These are phyloP conservation scores for Lycocorax pyrrhopterus DNA, from an alignment of 2,113 vertebrate species.

Conservation along the genomic window DNA sequence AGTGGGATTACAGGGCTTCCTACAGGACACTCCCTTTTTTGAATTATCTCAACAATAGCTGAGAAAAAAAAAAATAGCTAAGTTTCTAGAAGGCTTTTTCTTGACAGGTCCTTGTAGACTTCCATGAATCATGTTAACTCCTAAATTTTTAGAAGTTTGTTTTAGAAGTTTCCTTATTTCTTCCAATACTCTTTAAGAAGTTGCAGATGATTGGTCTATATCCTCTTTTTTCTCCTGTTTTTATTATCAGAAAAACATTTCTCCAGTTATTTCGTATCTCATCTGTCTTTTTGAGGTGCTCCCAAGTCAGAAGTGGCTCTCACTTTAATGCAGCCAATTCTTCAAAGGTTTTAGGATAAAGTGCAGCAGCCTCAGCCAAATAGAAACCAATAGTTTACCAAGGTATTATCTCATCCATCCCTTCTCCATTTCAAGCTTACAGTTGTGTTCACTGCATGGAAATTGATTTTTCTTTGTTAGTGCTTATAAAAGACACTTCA, in stretches of 20 bases:
- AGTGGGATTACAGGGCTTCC: neutral
- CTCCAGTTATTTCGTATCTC: neutral
- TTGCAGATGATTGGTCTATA: neutral
- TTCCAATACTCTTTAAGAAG: neutral
- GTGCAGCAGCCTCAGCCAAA: accelerated
- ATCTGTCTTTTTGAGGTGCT: neutral
- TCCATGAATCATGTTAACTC: neutral
- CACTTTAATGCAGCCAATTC: neutral
- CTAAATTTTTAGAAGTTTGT: neutral
- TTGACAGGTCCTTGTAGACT: neutral
- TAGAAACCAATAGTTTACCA: neutral
- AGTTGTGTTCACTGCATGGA: neutral
- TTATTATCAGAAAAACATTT: neutral
- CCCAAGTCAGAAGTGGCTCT: neutral
- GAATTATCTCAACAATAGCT: neutral
- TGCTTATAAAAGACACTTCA: neutral
- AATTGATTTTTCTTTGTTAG: neutral
- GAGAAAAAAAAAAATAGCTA: neutral
- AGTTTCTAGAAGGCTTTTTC: neutral
- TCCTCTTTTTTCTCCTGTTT: neutral
- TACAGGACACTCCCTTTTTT: neutral
- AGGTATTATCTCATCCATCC: neutral
- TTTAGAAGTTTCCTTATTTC: neutral
- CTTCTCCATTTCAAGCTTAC: neutral
- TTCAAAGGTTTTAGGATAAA: neutral